Base-by-base conservation (phyloP, 2,113 vertebrate species). In the Aspiorhynchus laticeps region DNA sequence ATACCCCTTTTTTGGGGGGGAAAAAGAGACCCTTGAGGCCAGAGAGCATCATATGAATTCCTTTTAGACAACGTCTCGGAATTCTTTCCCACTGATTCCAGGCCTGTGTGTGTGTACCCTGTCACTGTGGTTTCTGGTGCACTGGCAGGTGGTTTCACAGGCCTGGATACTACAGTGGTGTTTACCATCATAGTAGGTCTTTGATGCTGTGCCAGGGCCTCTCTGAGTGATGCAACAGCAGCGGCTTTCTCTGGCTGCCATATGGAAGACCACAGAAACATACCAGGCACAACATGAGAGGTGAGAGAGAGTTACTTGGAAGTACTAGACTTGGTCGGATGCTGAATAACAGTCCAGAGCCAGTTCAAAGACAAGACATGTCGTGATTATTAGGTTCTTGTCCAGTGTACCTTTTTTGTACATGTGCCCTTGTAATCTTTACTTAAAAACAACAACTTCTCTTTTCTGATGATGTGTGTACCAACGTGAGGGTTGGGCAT, bases 141-240 rank as follows among this genome's bases (percentile, higher is more conserved):
- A 74, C 26, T 14, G 84, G 75, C 88, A 88, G 87, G 80, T 89
- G 87, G 46, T 65, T 80, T 86, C 63, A 74, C 43, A 88, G 80
- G 7, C 38, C 24, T 88, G 90, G 86, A 91, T 90, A 91, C 86
- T 89, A 86, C 87, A 80, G 63, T 87, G 86, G 73, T 89, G 87
- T 92, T 93, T 89, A 86, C 85, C 75, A 78, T 78, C 14, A 2
- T 81, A 76, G 67, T 11, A 2, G 83, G 88, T 0, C 85, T 86
- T 83, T 88, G 87, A 85, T 86, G 28, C 28, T 1, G 63, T 81
- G 85, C 87, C 87, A 84, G 80, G 31, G 51, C 38, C 73, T 53
- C 59, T 75, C 69, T 87, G 76, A 86, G 79, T 84, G 85, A 89
- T 87, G 85, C 85, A 80, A 56, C 63, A 73, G 67, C 61, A 65